Evolutionary conservation across 2,888 invertebrate species (phyloP).

Genomic region (Eumerus sabulonum): DNA sequence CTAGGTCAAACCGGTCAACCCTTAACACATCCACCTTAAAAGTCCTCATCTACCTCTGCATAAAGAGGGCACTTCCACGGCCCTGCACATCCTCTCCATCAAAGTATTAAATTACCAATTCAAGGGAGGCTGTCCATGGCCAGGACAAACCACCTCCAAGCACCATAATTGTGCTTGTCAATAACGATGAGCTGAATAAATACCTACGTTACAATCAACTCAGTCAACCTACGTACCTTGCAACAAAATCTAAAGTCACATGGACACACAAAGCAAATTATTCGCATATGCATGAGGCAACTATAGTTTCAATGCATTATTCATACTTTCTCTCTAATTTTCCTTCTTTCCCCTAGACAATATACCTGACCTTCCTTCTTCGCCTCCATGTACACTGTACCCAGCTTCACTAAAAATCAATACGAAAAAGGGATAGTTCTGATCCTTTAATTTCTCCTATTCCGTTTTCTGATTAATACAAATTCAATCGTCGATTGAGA

Average conservation of each 20-base stretch:
- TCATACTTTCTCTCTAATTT: conserved; percentile 47
- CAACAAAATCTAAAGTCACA: conserved; percentile 18
- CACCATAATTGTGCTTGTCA: conserved; percentile 35
- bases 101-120: conserved; percentile 52
- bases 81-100: not conserved
- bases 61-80: too few relatives aligned
- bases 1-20: too few relatives aligned
- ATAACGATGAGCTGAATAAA: conserved; percentile 62
- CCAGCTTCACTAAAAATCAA: not conserved
- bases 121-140: conserved; percentile 30
- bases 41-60: too few relatives aligned
- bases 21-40: too few relatives aligned
- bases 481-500: conserved; percentile 64
- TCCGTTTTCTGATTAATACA: conserved; percentile 39
- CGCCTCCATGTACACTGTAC: not conserved
- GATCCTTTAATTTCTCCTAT: conserved; percentile 27
- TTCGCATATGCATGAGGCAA: conserved; percentile 66
- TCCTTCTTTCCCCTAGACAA: conserved; percentile 26
- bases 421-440: not conserved
- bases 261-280: conserved; percentile 30
- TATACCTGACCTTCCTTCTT: conserved; percentile 38
- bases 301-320: conserved; percentile 62
- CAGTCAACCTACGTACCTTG: conserved; percentile 46
- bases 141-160: conserved; percentile 30
- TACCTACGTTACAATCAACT: conserved; percentile 57